A percentile compares a stretch with the other conserved stretches of the same genome.
Conservation (phyloP, 2,113 vertebrate species). For the Chaetodon trifascialis region DNA sequence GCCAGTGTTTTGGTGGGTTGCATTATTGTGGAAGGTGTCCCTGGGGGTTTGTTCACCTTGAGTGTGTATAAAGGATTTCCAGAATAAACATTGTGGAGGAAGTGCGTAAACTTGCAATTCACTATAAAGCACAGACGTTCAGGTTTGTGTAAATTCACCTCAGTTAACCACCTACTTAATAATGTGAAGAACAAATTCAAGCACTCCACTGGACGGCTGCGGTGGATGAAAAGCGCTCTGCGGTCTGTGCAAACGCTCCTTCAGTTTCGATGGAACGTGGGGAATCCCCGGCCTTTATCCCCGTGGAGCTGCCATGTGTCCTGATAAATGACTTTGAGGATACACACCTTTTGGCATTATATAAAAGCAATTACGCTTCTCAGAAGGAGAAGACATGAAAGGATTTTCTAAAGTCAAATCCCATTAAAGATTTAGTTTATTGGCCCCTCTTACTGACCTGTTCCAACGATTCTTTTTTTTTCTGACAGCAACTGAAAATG, state of each 20-base stretch:
- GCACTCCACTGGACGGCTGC: neutral
- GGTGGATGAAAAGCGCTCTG: slow-evolving; percentile 7
- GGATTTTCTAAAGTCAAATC: slow-evolving; percentile 8
- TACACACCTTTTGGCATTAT: slow-evolving; percentile 49
- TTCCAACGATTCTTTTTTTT: neutral
- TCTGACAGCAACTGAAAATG: neutral
- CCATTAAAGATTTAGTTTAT: neutral
- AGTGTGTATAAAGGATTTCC: neutral
- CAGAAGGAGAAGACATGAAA: slow-evolving; percentile 18
- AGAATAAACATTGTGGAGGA: neutral
- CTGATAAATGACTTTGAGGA: slow-evolving; percentile 41
- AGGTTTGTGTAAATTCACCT: no score
- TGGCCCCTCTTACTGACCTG: no score
- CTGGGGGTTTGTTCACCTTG: neutral
- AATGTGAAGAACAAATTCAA: slow-evolving; percentile 21
- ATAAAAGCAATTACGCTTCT: slow-evolving; percentile 16
- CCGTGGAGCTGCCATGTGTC: slow-evolving; percentile 15
- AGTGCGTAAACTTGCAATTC: neutral
- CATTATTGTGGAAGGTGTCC: neutral
- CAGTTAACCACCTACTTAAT: slow-evolving; percentile 31
- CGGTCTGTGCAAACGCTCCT: slow-evolving; percentile 29
- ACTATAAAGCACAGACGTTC: neutral
- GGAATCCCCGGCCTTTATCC: slow-evolving; percentile 56
- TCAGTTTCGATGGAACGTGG: slow-evolving; percentile 31
- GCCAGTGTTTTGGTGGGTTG: neutral